phyloP scores from a whole-genome alignment of 1,140 invertebrate genomes.

The Helicoverpa zea region DNA sequence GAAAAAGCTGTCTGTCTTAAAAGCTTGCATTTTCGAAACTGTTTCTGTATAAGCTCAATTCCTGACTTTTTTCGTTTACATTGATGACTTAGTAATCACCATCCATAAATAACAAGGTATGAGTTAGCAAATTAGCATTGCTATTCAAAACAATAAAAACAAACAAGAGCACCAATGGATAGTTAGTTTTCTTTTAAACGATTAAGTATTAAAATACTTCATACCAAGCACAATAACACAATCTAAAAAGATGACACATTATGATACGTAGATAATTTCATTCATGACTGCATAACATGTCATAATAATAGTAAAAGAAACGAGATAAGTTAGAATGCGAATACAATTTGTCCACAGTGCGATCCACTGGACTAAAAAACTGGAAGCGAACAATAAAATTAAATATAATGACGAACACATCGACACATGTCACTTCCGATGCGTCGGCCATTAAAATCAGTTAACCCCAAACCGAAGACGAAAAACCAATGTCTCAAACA shows the following conservation, averaged over 20 bases:
- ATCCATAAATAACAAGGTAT: no score
- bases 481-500: slow-evolving; percentile 62
- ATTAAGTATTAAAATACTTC: no score
- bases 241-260: background rate
- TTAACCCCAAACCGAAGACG: slow-evolving; percentile 70
- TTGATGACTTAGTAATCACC: no score
- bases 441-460: slow-evolving; percentile 74
- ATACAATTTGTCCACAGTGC: background rate
- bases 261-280: background rate
- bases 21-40: no score
- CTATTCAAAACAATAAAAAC: no score
- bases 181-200: no score
- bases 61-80: no score
- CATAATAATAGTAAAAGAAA: background rate
- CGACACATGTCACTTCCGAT: slow-evolving; percentile 85
- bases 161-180: no score
- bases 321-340: slow-evolving; percentile 11
- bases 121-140: no score
- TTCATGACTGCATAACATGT: slow-evolving; percentile 5
- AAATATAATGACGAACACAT: slow-evolving; percentile 76
- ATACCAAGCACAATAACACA: background rate
- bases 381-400: slow-evolving; percentile 73
- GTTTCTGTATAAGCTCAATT: no score
- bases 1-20: no score
- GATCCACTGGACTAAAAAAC: slow-evolving; percentile 5